Base-by-base conservation (phyloP, 2,113 vertebrate genomes). In the Elachura formosa region DNA sequence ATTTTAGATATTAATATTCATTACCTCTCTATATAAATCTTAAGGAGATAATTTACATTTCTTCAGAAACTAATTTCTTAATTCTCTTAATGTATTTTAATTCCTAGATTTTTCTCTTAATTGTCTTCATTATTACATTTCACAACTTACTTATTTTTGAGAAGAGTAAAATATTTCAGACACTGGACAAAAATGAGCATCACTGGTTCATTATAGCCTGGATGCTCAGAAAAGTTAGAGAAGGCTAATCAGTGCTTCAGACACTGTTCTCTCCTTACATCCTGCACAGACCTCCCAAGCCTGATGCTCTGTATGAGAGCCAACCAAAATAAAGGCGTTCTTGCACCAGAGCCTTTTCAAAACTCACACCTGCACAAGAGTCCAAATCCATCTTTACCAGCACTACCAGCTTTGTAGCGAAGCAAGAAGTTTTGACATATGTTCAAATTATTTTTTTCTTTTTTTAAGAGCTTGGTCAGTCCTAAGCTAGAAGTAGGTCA, bases 401-500 rank as follows among this genome's bases (percentile, higher is more conserved):
- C 41, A 45, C 1, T 51, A 43, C n/a, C 15, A 90, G 88, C 43
- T 43, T 23, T 67, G 73, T 64, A 84, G 55, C 0, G 1, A 91
- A 74, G 61, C 62, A 81, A 54, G 33, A 12, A 58, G 79, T 43
- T 64, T 69, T 29, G 82, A 63, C 74, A 62, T 29, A 45, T 0
- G 1, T 33, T 72, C 48, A 64, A 69, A 33, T 51, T 5, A 59
- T 55, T 34, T 61, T 58, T 26, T 66, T 14, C 19, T 69, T 89
- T 77, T 77, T 62, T 66, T 33, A 81, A 75, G 69, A 87, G 34
- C 3, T 0, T 38, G 45, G 49, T 69, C 63, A 95, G 58, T 55
- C 29, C 67, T 80, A 51, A 76, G 31, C 80, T 8, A 54, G 72
- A 93, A 94, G 79, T 66, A 95, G 94, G 88, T 94, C 90, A 93